Evolutionary conservation across 1,140 invertebrate genomes (phyloP).

Genomic region (Eueides isabella): DNA sequence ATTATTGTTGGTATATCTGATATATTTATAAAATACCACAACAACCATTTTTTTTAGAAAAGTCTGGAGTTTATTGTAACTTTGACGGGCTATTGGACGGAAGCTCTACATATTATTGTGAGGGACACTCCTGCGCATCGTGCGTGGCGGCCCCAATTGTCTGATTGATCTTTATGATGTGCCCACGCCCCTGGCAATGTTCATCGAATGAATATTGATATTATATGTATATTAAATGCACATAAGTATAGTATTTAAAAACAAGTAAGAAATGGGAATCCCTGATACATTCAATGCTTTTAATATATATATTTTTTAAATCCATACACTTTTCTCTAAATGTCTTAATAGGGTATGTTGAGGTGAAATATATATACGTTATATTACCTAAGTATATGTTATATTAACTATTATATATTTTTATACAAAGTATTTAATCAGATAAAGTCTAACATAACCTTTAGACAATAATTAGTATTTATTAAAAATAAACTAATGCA

Average conservation of each 20-base stretch:
- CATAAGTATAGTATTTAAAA: neutral
- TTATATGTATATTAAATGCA: neutral
- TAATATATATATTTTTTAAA: neutral
- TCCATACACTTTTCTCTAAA: no score
- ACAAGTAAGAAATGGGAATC: neutral
- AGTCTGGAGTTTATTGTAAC: conserved; percentile 24
- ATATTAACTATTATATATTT: no score
- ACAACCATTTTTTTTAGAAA: neutral
- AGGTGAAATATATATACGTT: no score
- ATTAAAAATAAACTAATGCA: neutral
- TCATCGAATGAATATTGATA: conserved; percentile 52
- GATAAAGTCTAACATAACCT: neutral
- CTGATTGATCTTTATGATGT: conserved; percentile 79
- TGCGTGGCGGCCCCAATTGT: conserved; percentile 76
- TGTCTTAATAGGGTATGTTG: no score
- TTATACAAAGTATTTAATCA: no score
- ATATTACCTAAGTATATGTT: no score
- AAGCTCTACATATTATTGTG: conserved; percentile 64
- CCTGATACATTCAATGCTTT: neutral
- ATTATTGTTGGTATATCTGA: neutral
- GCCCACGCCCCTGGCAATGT: conserved; percentile 62
- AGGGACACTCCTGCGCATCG: conserved; percentile 72
- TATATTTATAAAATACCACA: neutral
- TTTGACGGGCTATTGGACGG: conserved; percentile 57
- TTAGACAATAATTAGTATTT: neutral